These are phyloP conservation scores for Octomys mimax DNA, from an alignment of 2,797 vertebrate genomes.

Conservation along the genomic window DNA sequence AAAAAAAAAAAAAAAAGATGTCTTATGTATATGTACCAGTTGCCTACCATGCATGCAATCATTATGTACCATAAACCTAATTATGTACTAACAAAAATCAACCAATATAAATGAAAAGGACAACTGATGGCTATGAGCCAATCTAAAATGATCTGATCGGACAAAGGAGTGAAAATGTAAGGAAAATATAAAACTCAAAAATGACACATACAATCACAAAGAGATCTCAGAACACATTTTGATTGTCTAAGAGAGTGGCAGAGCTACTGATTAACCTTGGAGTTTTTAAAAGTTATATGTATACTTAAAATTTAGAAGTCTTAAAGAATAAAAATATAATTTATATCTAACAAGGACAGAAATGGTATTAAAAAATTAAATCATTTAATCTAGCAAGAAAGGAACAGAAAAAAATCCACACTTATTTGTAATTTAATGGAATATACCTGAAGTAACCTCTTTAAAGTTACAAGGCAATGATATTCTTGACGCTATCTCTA, in stretches of 20 bases:
- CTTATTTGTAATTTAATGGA: not conserved
- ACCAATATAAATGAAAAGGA: not conserved
- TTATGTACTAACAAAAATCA: not conserved
- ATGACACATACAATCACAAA: not conserved
- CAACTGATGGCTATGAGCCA: not conserved
- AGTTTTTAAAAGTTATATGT: not conserved
- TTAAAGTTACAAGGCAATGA: not conserved
- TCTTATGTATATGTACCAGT: not conserved
- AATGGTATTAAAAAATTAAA: not conserved
- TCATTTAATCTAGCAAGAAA: not conserved
- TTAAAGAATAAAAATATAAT: constrained; percentile 4
- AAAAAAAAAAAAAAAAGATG: not conserved
- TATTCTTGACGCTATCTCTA: not conserved
- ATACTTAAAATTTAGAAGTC: constrained; percentile 17
- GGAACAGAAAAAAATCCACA: not conserved
- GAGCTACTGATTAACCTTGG: not conserved
- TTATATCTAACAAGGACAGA: not conserved
- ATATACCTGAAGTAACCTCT: not conserved
- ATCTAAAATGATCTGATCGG: not conserved
- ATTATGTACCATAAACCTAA: not conserved
- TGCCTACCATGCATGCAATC: not conserved
- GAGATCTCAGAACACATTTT: not conserved
- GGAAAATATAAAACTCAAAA: not conserved
- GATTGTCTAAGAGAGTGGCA: not conserved
- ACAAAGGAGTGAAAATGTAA: not conserved